These are phyloP conservation scores for Clinocottus analis DNA, from an alignment of 2,113 vertebrate genomes.

Conservation along the genomic window DNA sequence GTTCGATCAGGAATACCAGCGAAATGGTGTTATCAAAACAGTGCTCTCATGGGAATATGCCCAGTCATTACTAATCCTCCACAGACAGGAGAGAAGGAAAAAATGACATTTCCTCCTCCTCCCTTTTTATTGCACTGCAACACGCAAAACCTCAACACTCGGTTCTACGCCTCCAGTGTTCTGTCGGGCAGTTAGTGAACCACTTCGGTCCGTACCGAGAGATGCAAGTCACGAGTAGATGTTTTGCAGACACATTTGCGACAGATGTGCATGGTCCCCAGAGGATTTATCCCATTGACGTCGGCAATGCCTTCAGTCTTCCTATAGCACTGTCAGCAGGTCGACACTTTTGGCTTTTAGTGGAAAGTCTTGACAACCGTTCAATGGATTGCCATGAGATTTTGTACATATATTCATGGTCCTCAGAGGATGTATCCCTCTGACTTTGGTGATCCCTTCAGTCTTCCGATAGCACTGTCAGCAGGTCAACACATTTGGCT, in stretches of 20 bases:
- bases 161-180: background rate
- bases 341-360: background rate
- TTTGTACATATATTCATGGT: background rate
- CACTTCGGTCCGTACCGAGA: background rate
- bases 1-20: slow-evolving; percentile 46
- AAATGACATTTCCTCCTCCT: background rate
- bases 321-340: background rate
- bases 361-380: background rate
- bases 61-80: slow-evolving; percentile 37
- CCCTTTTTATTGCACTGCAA: background rate
- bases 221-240: background rate
- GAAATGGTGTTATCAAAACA: slow-evolving; percentile 65
- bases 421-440: background rate
- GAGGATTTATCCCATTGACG: background rate
- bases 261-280: background rate
- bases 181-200: background rate
- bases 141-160: background rate
- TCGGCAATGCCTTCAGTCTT: background rate
- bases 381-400: background rate
- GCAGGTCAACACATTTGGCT: no score
- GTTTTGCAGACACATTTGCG: background rate
- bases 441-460: background rate
- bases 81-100: background rate
- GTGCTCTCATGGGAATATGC: slow-evolving; percentile 29
- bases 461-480: no score